Evolutionary conservation across 1,140 invertebrate species (phyloP).

Genomic region (Anadara kagoshimensis): DNA sequence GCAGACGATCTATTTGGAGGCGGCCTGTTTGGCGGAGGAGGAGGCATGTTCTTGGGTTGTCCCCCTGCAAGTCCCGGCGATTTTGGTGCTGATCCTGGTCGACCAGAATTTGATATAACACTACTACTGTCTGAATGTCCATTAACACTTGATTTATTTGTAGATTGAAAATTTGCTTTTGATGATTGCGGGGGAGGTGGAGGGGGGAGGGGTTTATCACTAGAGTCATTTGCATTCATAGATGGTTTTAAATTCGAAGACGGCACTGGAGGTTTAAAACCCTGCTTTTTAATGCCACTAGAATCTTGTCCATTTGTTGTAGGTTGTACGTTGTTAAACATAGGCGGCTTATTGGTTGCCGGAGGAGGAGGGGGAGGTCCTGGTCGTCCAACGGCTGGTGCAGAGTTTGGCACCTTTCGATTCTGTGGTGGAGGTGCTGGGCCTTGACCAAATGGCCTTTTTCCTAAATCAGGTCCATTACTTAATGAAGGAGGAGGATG

Average conservation of each 20-base stretch:
- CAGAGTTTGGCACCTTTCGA: slow-evolving; percentile 3
- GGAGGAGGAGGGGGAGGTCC: slow-evolving; percentile 16
- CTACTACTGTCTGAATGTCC: background rate
- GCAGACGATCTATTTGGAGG: slow-evolving; percentile 19
- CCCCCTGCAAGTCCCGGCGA: slow-evolving; percentile 21
- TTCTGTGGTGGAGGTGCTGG: slow-evolving; percentile 24
- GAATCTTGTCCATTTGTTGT: too few species aligned
- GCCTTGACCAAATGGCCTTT: background rate
- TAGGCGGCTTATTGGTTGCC: too few species aligned
- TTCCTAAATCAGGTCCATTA: slow-evolving; percentile 9
- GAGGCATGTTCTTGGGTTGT: slow-evolving; percentile 19
- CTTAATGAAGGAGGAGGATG: slow-evolving; percentile 2
- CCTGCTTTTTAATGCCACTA: too few species aligned
- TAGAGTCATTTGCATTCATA: too few species aligned
- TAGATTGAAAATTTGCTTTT: too few species aligned
- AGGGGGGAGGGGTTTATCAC: too few species aligned
- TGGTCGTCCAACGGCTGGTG: background rate
- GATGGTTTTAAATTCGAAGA: too few species aligned
- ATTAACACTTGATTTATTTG: too few species aligned
- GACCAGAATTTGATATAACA: background rate
- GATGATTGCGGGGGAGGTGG: too few species aligned
- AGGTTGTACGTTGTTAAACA: too few species aligned
- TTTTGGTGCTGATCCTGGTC: slow-evolving; percentile 19
- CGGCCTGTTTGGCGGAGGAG: slow-evolving; percentile 26
- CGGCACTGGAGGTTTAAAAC: too few species aligned